Base-by-base conservation (phyloP, 2,888 invertebrate genomes). In the Neoascia interrupta region DNA sequence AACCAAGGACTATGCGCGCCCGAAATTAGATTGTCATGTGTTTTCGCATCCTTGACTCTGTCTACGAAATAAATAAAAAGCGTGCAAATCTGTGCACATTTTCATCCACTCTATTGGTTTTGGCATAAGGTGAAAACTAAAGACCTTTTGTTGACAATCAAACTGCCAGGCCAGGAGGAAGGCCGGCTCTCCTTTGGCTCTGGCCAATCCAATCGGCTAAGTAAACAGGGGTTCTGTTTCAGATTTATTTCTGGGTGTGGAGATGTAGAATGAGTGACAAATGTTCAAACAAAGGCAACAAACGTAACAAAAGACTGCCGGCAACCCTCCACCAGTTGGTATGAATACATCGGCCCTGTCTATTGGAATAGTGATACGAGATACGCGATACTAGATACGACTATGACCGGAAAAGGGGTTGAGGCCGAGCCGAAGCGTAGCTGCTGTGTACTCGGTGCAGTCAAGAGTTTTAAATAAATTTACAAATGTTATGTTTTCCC, bases 391-490 rank as follows among this genome's bases (percentile, higher is more conserved):
- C 26, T 63, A 53, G n/a, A 37, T 31, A 10, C 16, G 10, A 2
- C 3, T 5, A 15, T 11, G 28, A 15, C 6, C 28, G 39, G 5
- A 19, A 13, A 63, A 64, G 72, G 64, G 73, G 66, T 66, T 61
- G 45, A 34, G 36, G 51, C n/a, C n/a, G n/a, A n/a, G n/a, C n/a
- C n/a, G n/a, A n/a, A n/a, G n/a, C n/a, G n/a, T n/a, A n/a, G n/a
- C n/a, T n/a, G n/a, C n/a, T n/a, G n/a, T n/a, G n/a, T n/a, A n/a
- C 18, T 54, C 13, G 16, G 51, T n/a, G 13, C 74, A 73, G 79
- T 66, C 79, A 73, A 79, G 73, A 43, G 79, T 68, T 79, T 79
- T 79, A 73, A 79, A 73, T 79, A 79, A 79, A 79, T 79, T 79
- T 79, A 79, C 79, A 79, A 79, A 79, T 79, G 79, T 79, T 79